phyloP scores from a whole-genome alignment of 2,888 invertebrate genomes.

The Tachina fera region DNA sequence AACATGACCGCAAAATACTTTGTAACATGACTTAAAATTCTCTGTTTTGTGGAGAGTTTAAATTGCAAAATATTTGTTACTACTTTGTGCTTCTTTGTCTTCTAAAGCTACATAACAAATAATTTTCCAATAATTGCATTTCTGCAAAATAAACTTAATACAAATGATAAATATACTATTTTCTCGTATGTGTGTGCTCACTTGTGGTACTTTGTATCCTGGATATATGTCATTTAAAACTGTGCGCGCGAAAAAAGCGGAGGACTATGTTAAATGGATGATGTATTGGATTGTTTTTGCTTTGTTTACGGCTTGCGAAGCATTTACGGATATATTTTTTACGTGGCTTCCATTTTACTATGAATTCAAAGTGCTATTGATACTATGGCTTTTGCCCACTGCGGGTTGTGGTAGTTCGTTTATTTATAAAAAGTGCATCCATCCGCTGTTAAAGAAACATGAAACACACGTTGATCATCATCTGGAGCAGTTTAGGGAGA shows the following conservation, averaged over 20 bases:
- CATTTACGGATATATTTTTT: constrained; percentile 95
- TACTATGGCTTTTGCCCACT: constrained; percentile 96
- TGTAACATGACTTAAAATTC: constrained; percentile 1
- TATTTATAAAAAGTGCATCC: constrained; percentile 95
- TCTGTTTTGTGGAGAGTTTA: constrained; percentile 18
- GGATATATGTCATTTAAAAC: constrained; percentile 91
- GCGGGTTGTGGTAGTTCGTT: constrained; percentile 96
- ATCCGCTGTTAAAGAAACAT: constrained; percentile 93
- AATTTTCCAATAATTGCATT: constrained; percentile 1
- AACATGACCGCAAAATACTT: background rate
- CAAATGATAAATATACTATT: constrained; percentile 81
- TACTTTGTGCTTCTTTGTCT: constrained; percentile 1
- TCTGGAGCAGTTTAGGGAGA: constrained; percentile 84
- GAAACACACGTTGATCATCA: constrained; percentile 86
- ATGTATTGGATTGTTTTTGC: constrained; percentile 99
- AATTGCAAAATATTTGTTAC: constrained; percentile 2
- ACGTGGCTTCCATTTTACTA: constrained; percentile 98
- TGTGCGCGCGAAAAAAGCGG: constrained; percentile 96
- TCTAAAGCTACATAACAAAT: background rate
- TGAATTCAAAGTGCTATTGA: constrained; percentile 96
- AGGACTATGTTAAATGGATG: constrained; percentile 99
- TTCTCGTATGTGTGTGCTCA: constrained; percentile 93
- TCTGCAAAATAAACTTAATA: background rate
- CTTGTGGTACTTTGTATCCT: constrained; percentile 98
- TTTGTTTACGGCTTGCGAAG: constrained; percentile 94